Conservation (phyloP, 2,888 invertebrate species). For the Pyrrhia umbra region DNA sequence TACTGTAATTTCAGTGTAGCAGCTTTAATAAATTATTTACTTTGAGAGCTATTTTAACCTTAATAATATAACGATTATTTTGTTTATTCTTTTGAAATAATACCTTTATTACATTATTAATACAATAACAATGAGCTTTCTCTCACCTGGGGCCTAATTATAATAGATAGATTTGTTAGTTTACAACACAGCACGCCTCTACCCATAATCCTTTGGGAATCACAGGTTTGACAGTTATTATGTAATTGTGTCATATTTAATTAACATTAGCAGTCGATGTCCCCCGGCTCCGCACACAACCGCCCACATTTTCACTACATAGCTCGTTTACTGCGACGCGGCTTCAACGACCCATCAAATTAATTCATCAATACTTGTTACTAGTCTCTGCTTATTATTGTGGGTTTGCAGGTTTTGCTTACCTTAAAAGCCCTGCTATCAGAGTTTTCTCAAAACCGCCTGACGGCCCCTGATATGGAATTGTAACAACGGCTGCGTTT, state of each 20-base stretch:
- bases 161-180: slow-evolving; percentile 9
- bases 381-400: neutral
- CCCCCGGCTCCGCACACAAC: slow-evolving; percentile 9
- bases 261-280: slow-evolving; percentile 40
- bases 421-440: no score
- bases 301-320: neutral
- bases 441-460: no score
- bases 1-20: neutral
- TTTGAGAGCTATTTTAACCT: neutral
- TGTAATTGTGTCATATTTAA: slow-evolving; percentile 46
- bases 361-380: slow-evolving; percentile 36
- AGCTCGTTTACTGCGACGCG: slow-evolving; percentile 22
- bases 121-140: neutral
- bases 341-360: slow-evolving; percentile 6
- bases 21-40: slow-evolving; percentile 5
- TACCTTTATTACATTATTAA: neutral
- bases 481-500: no score
- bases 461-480: no score
- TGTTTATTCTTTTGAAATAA: neutral
- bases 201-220: slow-evolving; percentile 22
- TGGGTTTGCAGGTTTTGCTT: no score
- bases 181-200: slow-evolving; percentile 32
- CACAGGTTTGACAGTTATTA: slow-evolving; percentile 24
- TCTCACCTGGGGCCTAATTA: slow-evolving; percentile 25
- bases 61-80: neutral